Evolutionary conservation across 2,113 vertebrate species (phyloP).

Genomic region (Rhineura floridana): DNA sequence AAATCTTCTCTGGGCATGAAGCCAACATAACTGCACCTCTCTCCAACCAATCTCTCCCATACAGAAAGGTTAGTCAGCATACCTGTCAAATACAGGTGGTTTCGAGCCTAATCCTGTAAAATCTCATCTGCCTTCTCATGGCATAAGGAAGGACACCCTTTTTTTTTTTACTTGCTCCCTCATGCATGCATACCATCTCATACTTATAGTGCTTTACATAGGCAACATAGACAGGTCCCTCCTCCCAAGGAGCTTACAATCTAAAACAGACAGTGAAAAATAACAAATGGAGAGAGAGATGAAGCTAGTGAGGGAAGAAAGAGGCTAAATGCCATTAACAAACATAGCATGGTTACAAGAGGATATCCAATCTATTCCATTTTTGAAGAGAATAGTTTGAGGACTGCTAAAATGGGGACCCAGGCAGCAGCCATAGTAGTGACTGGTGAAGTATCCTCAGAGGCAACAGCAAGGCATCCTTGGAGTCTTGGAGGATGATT

Average conservation of each 20-base stretch:
- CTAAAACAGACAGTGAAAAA: no score
- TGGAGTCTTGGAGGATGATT: no score
- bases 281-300: no score
- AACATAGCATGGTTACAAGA: neutral
- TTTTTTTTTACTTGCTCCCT: no score
- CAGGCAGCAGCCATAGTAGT: no score
- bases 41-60: neutral
- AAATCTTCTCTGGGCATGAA: neutral
- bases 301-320: no score
- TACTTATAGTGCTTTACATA: neutral
- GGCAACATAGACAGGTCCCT: no score
- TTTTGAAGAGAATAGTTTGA: neutral
- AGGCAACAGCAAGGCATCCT: neutral
- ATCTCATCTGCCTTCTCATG: neutral
- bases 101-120: neutral
- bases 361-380: neutral
- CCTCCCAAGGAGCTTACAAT: no score
- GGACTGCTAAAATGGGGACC: neutral
- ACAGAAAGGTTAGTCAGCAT: neutral
- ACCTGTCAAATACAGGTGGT: neutral
- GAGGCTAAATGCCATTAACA: no score
- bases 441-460: neutral
- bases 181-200: no score
- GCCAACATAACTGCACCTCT: neutral
- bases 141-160: no score